Evolutionary conservation across 2,113 vertebrate genomes (phyloP), one percentile per base, ranked within the genome.

Genomic region (Eublepharis macularius): DNA sequence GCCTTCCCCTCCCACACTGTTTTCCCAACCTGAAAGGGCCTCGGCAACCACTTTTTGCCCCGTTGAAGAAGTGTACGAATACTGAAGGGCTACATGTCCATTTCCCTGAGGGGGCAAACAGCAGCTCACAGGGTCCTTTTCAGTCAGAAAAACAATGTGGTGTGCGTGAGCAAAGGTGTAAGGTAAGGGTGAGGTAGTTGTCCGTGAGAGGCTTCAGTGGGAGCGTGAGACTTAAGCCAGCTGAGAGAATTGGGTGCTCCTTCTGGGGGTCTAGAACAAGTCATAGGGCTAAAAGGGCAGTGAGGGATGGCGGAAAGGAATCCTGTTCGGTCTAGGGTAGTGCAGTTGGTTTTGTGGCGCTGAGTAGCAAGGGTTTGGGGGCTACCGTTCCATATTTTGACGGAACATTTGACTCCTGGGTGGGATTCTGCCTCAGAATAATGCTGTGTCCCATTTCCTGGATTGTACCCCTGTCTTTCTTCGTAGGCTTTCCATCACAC

Each of bases 401-500:
- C n/a, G 43, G 29, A 49, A 16, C 11, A 2, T 51, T 84, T 69
- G 45, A 21, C 34, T 54, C 41, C n/a, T 26, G 21, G 29, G 10
- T 2, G 13, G 21, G 11, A n/a, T 26, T 11, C 13, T 26, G 66
- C 16, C 32, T 78, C 51, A 66, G 70, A 65, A 63, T 29, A 8
- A 11, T 51, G 32, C 21, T 9, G 11, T 17, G 11, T 8, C 73
- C 21, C 14, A 32, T 34, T 39, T 24, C 39, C 9, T 29, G 41
- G 72, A 41, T 24, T 47, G 21, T 45, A 63, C 17, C 24, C 51
- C 51, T 8, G 12, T 68, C 24, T 43, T 51, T 13, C 39, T 6
- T 90, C 75, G 45, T 86, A 97, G 96, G 89, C 91, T 96, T 76
- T 96, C 95, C 4, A 93, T 96, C 88, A 95, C 95, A 83, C 96